A percentile compares a stretch with the other conserved stretches of the same genome.
These are phyloP conservation scores for Caranx ignobilis DNA, from an alignment of 2,113 vertebrate species.

Conservation along the genomic window DNA sequence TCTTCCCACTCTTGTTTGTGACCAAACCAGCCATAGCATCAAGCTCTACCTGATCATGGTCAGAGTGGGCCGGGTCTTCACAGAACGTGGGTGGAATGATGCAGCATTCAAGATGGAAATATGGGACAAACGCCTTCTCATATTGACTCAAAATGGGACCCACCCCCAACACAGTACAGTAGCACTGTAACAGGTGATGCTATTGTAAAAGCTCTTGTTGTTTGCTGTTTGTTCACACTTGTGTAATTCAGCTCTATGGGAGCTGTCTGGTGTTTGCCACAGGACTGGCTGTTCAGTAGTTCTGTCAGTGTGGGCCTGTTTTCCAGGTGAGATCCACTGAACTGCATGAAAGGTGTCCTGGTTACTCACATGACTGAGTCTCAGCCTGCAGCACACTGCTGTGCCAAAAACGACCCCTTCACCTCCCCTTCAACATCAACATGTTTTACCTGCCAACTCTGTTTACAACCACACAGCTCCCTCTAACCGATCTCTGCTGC, in stretches of 20 bases:
- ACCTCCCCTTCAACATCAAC: slow-evolving; percentile 19
- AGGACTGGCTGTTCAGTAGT: neutral
- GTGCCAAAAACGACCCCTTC: slow-evolving; percentile 35
- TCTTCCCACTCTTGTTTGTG: too few species aligned
- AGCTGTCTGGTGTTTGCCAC: neutral
- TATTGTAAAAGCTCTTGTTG: neutral
- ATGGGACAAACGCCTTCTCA: too few species aligned
- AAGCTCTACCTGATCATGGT: too few species aligned
- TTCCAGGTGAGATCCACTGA: slow-evolving; percentile 56
- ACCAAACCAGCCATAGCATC: too few species aligned
- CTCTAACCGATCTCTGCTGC: slow-evolving; percentile 14
- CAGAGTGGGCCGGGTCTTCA: too few species aligned
- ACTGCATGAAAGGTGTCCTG: slow-evolving; percentile 42
- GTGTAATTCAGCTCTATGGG: neutral
- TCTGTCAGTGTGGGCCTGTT: slow-evolving; percentile 33
- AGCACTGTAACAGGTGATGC: neutral
- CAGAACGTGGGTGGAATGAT: too few species aligned
- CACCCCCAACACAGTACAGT: neutral
- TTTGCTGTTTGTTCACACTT: neutral
- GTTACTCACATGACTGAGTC: slow-evolving; percentile 47
- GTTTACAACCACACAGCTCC: slow-evolving; percentile 10
- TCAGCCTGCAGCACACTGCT: slow-evolving; percentile 35
- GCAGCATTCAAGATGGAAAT: too few species aligned
- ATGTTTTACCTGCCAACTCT: slow-evolving; percentile 35
- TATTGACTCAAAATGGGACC: neutral